Evolutionary conservation across 2,797 vertebrate genomes (phyloP).

Genomic region (Lacerta bilineata): DNA sequence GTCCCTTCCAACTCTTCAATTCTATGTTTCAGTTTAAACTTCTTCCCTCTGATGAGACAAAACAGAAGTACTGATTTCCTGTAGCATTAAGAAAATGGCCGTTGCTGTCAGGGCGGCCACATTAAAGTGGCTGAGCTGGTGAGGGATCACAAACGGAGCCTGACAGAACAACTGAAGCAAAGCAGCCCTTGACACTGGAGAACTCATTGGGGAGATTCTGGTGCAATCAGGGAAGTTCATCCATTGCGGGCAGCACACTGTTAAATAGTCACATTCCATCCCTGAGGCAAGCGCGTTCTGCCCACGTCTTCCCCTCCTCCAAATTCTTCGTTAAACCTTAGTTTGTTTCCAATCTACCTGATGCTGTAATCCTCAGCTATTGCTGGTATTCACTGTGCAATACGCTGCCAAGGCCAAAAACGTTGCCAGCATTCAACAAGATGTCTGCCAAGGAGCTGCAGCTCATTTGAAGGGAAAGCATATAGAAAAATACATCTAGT

Average conservation of each 20-base stretch:
- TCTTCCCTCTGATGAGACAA: background rate
- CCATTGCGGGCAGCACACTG: background rate
- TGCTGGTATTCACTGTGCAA: background rate
- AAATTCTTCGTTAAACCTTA: background rate
- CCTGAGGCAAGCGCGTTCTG: background rate
- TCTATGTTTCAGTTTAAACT: background rate
- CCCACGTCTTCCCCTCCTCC: background rate
- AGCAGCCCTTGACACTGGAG: constrained; percentile 20
- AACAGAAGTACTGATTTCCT: constrained; percentile 17
- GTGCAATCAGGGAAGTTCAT: constrained; percentile 33
- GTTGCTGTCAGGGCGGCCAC: constrained; percentile 15
- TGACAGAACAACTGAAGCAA: constrained; percentile 30
- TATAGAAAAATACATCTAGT: background rate
- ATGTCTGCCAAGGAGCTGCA: background rate
- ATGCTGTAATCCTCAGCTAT: background rate
- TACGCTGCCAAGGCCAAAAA: background rate
- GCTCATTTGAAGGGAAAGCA: constrained; percentile 13
- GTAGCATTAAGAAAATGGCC: constrained; percentile 6
- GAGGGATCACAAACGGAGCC: background rate
- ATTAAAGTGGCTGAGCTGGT: constrained; percentile 21
- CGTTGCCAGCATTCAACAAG: background rate
- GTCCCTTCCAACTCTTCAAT: no score
- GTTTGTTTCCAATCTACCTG: background rate
- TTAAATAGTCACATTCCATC: background rate
- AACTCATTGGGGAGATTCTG: constrained; percentile 9